Base-by-base conservation (phyloP, 2,797 vertebrate genomes). In the Phrynocephalus guinanensis region DNA sequence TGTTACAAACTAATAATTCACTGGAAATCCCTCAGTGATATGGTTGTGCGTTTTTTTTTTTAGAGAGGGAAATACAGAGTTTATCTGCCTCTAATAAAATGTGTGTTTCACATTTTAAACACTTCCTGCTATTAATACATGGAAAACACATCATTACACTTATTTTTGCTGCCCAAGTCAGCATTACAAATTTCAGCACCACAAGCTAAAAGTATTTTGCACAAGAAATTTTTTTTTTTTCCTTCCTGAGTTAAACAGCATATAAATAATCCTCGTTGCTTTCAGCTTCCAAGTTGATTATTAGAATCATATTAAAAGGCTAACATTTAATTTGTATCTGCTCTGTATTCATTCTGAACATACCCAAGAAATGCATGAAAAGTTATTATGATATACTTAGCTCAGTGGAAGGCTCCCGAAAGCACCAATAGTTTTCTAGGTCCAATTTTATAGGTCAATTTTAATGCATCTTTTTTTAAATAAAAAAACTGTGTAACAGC, bases 1-100 rank as follows among this genome's bases (percentile, higher is more conserved):
- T 91, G 86, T 93, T 95, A 93, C 93, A 95, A 94, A 91, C 91
- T 92, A 95, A 95, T 94, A 89, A 93, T 92, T 85, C 87, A 0
- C 66, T 93, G 90, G 84, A 91, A 80, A 89, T 93, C 75, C 70
- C 60, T 71, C 84, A 93, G 90, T 66, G 84, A 94, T 88, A 50
- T 92, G 82, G 30, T 4, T 92, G 83, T 94, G 38, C 5, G 38
- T 44, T 0, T 44, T 44, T 44, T 44, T 95, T 87, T 71, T 82
- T 82, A 83, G 75, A 71, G 38, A 22, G 84, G 38, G 1, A 68
- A 24, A 67, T 33, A 67, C 91, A 93, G 26, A 79, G 92, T 93
- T 92, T 94, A 93, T 88, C 80, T 88, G 33, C 63, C 82, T 38
- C 84, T 94, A 91, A 91, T 92, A 92, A 95, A 95, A 92, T 84